Percentiles rank a stretch among this genome's conserved stretches.
Evolutionary conservation across 2,888 invertebrate species (phyloP).

Genomic region (Drosophila hawaiiensis): DNA sequence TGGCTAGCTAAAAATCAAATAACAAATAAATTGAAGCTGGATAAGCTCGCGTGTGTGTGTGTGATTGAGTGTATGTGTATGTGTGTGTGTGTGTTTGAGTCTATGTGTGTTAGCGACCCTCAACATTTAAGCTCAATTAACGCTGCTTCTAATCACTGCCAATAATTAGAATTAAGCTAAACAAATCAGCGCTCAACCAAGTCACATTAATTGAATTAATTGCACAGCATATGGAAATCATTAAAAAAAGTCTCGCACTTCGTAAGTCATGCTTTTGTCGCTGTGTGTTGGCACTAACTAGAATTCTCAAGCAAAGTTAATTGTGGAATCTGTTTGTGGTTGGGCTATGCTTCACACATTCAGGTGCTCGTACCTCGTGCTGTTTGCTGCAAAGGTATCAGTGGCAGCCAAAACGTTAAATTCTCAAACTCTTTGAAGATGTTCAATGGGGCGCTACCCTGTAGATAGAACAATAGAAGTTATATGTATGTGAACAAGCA

Average conservation of each 20-base stretch:
- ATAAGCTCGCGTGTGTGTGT: not conserved
- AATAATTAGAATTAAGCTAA: constrained; percentile 43
- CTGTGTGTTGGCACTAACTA: not conserved
- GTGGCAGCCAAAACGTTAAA: not conserved
- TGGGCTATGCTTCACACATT: not conserved
- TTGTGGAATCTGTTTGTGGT: not conserved
- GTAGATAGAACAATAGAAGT: not conserved
- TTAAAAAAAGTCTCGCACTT: not conserved
- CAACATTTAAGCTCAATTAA: constrained; percentile 40
- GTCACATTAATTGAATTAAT: constrained; percentile 40
- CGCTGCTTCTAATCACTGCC: constrained; percentile 16
- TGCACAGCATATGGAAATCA: not conserved
- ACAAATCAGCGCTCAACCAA: constrained; percentile 18
- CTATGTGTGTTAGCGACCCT: constrained; percentile 17
- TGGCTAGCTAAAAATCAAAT: constrained; percentile 45
- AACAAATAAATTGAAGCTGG: constrained; percentile 27
- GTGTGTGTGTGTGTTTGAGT: not conserved
- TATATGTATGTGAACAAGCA: not conserved
- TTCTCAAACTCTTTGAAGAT: not conserved
- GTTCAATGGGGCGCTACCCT: not conserved
- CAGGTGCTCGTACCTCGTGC: not conserved
- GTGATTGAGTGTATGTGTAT: not conserved
- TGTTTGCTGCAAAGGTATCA: not conserved
- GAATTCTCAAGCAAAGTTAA: not conserved
- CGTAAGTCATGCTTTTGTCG: too few species aligned